Evolutionary conservation across 2,797 vertebrate species (phyloP), one percentile per base, ranked within the genome.

Genomic region (Manis pentadactyla): DNA sequence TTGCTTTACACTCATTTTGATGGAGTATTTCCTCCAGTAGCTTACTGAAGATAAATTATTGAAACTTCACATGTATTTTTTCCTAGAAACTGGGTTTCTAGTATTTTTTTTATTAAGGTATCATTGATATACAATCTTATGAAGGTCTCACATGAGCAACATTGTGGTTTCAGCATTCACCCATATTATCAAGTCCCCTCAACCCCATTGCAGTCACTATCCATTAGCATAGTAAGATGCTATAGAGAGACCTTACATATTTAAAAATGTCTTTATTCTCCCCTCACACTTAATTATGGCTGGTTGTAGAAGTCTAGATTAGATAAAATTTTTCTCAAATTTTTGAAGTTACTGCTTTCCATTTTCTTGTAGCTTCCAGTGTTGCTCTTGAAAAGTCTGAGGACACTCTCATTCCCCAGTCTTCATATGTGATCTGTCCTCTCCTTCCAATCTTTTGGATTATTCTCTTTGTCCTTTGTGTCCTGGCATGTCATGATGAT

Each of bases 241-340:
- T 39, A 39, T 39, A 39, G 3, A 39, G 37, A 39, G 37, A 39
- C 2, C 37, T 39, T 39, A 39, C 14, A 31, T 90, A 31, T 75
- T 79, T 86, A 29, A 82, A 88, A 85, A 85, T 71, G 37, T 49
- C 55, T 95, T 49, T 84, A 29, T 79, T 82, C 31, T 91, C 37
- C 27, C 61, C 31, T 91, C 42, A 87, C 51, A 81, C 21, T 78
- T 68, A 66, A 46, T 84, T 93, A 63, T 94, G 25, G 39, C 59
- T 93, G 68, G 31, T 82, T 89, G 27, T 63, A 87, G 31, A 94
- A 69, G 87, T 83, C 61, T 83, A 87, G 53, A 49, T 64, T 89
- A 95, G n/a, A 57, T 91, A 55, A 4, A n/a, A 64, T 42, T 79
- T 87, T 82, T n/a, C 83, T 15, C 93, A 21, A 82, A 23, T 37